Evolutionary conservation across 2,797 vertebrate species (phyloP), one percentile per base, ranked within the genome.

Genomic region (Cheirogaleus major): DNA sequence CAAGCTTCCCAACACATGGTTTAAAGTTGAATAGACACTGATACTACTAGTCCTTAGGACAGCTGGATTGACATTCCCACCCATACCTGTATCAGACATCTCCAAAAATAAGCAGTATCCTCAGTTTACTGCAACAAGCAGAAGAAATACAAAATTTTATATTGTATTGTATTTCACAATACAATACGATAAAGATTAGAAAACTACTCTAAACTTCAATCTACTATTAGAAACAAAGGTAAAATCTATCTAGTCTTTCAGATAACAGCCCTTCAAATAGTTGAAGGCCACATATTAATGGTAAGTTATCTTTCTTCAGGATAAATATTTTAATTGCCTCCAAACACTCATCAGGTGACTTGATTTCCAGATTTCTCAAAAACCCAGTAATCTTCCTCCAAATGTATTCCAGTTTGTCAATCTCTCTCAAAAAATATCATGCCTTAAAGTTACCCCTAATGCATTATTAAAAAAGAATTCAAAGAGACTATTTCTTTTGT

Each of bases 141-240:
- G 38, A 96, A 78, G 72, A 93, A 85, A 95, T 41, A 95, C 1
- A 89, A 93, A 89, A 50, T 81, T 81, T 88, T 92, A 8, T 72
- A 67, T 9, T 89, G 9, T 23, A 69, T 13, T 92, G 1, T 80
- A 95, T 87, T 89, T 92, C 30, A 88, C 12, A 81, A 55, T 89
- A 81, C 23, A 48, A 75, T 32, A 27, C 78, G 41, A 89, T 87
- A 88, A 94, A 89, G 43, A 94, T 86, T 45, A 85, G 61, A 70
- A 92, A 96, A 95, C 30, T 91, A 90, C 23, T 89, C 50, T 35
- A 95, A 52, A 92, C 4, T 85, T 89, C 18, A 18, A 80, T 45
- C 45, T 94, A 91, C 20, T 20, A 79, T 12, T 59, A 95, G 82
- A 97, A 95, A 95, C 48, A 95, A 92, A 69, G 55, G 57, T 76